Base-by-base conservation (phyloP, 1,140 invertebrate species). In the Chrysomallon squamiferum region DNA sequence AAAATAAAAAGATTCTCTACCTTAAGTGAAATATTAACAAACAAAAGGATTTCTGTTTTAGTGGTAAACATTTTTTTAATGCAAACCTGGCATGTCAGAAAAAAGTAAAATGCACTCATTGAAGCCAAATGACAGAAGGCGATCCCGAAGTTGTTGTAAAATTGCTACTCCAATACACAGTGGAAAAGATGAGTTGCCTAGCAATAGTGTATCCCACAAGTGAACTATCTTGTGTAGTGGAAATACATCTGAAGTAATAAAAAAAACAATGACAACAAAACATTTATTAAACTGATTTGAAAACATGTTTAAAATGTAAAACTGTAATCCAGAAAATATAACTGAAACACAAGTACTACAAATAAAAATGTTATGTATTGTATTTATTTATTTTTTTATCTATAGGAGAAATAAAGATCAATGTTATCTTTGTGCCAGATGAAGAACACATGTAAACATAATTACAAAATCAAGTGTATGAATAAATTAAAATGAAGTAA, bases 201-300 rank as follows among this genome's bases (percentile, higher is more conserved):
- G 87, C 66, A 99, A 87, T 29, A 99, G 87, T 54, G 95, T 96
- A 85, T 99, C 97, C 97, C 97, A 99, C 52, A 99, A 82, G 86
- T 99, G 96, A 56, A 99, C 90, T 66, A 99, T 97, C 88, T 99
- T 99, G 81, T 99, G 95, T 6, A 99, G 86, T 1, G 97, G 97
- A 86, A 99, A 98, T 0, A 98, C 95, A 87, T 99, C 95, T 95
- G 80, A 65, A 88, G 87, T 80, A 75, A 78, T 22, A 54, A 54
- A 22, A 65, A 56, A 43, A 49, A 30, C 25, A 64, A n/a, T n/a
- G n/a, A n/a, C n/a, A n/a, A n/a, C n/a, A n/a, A n/a, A 22, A 60
- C 0, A 22, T 18, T 54, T 33, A 30, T 30, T n/a, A n/a, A n/a
- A n/a, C n/a, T n/a, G n/a, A n/a, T n/a, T n/a, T n/a, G n/a, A n/a